Evolutionary conservation across 2,113 vertebrate genomes (phyloP).

Genomic region (Erythrocebus patas): DNA sequence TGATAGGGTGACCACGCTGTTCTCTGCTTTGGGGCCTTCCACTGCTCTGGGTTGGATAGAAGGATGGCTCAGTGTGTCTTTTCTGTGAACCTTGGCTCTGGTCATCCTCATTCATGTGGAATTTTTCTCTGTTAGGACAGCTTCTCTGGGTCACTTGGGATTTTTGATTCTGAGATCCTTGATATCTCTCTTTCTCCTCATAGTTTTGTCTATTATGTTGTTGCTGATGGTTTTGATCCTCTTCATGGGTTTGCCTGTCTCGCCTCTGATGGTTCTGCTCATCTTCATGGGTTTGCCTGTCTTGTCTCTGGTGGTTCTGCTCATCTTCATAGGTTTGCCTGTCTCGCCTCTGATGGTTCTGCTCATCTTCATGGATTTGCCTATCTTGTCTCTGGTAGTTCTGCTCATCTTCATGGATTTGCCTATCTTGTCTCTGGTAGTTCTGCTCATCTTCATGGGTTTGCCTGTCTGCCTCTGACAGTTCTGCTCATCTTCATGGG

Average conservation of each 20-base stretch:
- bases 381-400: background rate
- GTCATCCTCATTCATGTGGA: background rate
- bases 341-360: background rate
- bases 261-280: background rate
- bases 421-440: background rate
- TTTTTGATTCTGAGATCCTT: background rate
- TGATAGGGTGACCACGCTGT: background rate
- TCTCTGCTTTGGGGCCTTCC: conserved; percentile 43
- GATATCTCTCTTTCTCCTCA: conserved; percentile 4
- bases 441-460: background rate
- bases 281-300: background rate
- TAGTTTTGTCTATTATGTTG: background rate
- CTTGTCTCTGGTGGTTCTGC: background rate
- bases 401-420: background rate
- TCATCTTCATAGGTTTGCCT: background rate
- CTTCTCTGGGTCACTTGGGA: background rate
- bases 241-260: background rate
- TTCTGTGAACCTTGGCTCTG: background rate
- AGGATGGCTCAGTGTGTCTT: background rate
- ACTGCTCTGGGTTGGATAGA: background rate
- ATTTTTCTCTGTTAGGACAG: background rate
- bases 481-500: background rate
- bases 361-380: background rate
- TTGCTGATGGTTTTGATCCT: background rate
- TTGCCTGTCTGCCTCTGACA: background rate